A percentile compares a stretch with the other conserved stretches of the same genome.
These are phyloP conservation scores for Limanda limanda DNA, from an alignment of 2,113 vertebrate genomes.

Conservation along the genomic window DNA sequence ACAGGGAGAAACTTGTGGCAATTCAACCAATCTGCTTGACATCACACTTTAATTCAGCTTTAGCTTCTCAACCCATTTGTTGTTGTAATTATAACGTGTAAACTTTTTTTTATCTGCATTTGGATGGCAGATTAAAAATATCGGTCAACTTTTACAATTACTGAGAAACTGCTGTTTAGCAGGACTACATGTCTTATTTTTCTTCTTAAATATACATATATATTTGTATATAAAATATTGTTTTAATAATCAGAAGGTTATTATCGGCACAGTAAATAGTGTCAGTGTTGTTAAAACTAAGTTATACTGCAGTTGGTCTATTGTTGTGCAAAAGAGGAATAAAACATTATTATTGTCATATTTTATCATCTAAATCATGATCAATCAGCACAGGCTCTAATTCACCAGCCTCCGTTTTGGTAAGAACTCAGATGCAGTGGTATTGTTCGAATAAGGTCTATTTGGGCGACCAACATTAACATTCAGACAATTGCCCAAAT, in stretches of 20 bases:
- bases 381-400: not conserved
- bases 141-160: conserved; percentile 3
- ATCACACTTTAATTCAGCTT: conserved; percentile 39
- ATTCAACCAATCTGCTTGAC: conserved; percentile 37
- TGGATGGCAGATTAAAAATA: conserved; percentile 2
- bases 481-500: not conserved
- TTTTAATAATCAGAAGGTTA: too few species aligned
- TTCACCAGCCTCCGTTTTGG: not conserved
- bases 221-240: too few species aligned
- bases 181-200: not conserved
- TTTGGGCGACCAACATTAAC: not conserved
- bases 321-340: not conserved
- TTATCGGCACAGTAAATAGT: not conserved
- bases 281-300: not conserved
- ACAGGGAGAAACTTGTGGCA: conserved; percentile 20
- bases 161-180: not conserved
- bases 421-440: not conserved
- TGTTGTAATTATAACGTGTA: conserved; percentile 20
- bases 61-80: conserved; percentile 10
- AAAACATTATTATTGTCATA: too few species aligned
- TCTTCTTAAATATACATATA: too few species aligned
- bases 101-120: conserved; percentile 6
- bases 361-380: not conserved
- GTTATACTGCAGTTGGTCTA: not conserved
- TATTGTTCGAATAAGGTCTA: not conserved